Percentiles rank a stretch among this genome's conserved stretches.
Conservation (phyloP, 2,797 vertebrate species). For the Cottoperca gobio region DNA sequence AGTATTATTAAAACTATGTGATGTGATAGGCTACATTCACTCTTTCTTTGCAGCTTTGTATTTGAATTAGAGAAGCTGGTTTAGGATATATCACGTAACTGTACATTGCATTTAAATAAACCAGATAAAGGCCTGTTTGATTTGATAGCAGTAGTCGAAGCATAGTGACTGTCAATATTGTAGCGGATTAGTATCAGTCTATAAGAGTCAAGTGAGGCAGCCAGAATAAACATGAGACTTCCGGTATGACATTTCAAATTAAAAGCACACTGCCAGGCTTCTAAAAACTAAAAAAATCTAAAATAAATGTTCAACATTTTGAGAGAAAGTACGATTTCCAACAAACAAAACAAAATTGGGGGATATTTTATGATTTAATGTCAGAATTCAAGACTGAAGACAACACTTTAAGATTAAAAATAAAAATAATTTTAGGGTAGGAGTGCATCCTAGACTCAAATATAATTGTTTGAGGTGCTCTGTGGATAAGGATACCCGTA, state of each 20-base stretch:
- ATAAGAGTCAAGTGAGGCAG: constrained; percentile 30
- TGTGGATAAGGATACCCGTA: too few species aligned
- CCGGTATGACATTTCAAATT: constrained; percentile 68
- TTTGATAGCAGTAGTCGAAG: neutral
- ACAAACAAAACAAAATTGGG: neutral
- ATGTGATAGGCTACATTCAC: neutral
- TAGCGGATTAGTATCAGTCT: constrained; percentile 72
- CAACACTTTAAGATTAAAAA: too few species aligned
- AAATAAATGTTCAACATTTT: neutral
- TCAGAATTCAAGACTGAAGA: neutral
- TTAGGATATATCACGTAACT: neutral
- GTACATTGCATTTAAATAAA: neutral
- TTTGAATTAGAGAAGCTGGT: neutral
- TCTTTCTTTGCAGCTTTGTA: neutral
- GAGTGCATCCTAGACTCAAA: too few species aligned
- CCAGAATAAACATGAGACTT: constrained; percentile 32
- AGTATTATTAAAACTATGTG: neutral
- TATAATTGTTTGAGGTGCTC: too few species aligned
- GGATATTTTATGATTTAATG: neutral
- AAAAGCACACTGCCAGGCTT: neutral
- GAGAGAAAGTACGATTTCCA: neutral
- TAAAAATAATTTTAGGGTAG: too few species aligned
- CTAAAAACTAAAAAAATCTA: neutral
- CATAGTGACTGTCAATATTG: constrained; percentile 28
- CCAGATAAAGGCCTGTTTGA: constrained; percentile 24